phyloP scores from a whole-genome alignment of 2,888 invertebrate genomes.

The Phasia obesa region DNA sequence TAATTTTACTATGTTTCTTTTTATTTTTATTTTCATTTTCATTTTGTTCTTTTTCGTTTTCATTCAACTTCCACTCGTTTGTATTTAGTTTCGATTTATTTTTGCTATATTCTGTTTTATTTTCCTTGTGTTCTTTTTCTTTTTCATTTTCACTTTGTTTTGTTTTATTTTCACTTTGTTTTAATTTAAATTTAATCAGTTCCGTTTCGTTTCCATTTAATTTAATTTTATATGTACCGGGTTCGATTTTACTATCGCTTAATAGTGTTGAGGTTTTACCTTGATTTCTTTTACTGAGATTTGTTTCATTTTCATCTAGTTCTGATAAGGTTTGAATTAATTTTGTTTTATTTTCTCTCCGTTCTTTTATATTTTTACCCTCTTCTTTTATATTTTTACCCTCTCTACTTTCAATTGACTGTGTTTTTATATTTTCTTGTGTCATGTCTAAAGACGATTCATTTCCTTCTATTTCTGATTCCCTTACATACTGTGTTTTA shows the following conservation, averaged over 20 bases:
- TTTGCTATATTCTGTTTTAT: neutral
- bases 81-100: neutral
- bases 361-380: neutral
- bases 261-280: no score
- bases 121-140: no score
- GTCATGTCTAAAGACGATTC: neutral
- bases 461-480: neutral
- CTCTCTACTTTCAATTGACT: neutral
- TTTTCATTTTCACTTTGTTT: neutral
- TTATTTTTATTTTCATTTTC: neutral
- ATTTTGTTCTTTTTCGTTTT: neutral
- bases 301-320: conserved; percentile 1
- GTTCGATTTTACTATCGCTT: neutral
- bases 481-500: neutral
- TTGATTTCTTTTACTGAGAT: neutral
- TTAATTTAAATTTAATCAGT: neutral
- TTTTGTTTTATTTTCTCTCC: neutral
- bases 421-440: neutral
- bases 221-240: neutral
- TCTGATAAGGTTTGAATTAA: neutral
- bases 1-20: neutral
- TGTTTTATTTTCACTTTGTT: neutral
- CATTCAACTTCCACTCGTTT: neutral
- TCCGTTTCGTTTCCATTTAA: neutral
- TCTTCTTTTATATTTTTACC: neutral